Conservation (phyloP, 2,888 invertebrate species). For the Reticulitermes lucifugus region DNA sequence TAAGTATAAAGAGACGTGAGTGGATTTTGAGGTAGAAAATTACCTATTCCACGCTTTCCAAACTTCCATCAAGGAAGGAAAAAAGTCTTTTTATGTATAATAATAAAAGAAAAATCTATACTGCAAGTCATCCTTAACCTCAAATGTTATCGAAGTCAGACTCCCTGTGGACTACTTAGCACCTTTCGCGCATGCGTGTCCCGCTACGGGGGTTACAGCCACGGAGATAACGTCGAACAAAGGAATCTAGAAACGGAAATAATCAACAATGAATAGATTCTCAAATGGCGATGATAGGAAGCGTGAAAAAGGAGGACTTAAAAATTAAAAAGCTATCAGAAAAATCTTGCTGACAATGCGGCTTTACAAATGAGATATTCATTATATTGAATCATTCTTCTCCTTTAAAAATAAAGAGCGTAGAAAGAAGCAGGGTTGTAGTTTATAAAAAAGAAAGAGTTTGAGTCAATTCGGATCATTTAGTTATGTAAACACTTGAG, state of each 20-base stretch:
- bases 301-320: slow-evolving; percentile 36
- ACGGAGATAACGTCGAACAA: slow-evolving; percentile 8
- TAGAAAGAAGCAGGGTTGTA: background rate
- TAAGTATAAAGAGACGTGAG: slow-evolving; percentile 1
- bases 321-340: slow-evolving; percentile 34
- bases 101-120: slow-evolving; percentile 19
- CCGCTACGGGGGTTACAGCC: background rate
- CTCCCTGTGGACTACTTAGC: slow-evolving; percentile 9
- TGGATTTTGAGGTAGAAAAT: slow-evolving; percentile 19
- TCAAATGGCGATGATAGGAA: slow-evolving; percentile 29
- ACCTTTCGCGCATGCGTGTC: background rate
- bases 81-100: background rate
- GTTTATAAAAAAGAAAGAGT: background rate
- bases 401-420: background rate
- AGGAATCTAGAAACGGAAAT: slow-evolving; percentile 38
- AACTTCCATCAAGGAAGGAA: slow-evolving; percentile 32
- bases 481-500: slow-evolving; percentile 45
- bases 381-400: slow-evolving; percentile 4
- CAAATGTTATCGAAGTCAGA: slow-evolving; percentile 9
- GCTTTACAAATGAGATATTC: slow-evolving; percentile 37
- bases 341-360: slow-evolving; percentile 47
- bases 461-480: slow-evolving; percentile 33
- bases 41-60: slow-evolving; percentile 1
- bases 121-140: slow-evolving; percentile 20
- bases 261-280: slow-evolving; percentile 40